Base-by-base conservation (phyloP, 1,140 invertebrate genomes). In the Campoletis sonorensis region DNA sequence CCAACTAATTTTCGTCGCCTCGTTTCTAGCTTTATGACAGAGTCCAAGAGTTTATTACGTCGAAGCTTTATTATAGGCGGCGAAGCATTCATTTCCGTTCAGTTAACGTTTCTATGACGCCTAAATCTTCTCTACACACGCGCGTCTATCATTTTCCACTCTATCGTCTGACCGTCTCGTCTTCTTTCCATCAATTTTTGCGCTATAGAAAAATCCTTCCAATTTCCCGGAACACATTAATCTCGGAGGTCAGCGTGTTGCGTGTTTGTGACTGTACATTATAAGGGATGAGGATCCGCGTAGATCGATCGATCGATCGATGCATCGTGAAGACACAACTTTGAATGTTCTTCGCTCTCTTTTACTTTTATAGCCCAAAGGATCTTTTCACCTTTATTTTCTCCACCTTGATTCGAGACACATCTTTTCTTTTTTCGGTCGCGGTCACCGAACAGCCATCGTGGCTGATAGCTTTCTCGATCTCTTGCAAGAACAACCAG, bases 141-240 rank as follows among this genome's bases (percentile, higher is more conserved):
- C n/a, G n/a, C 18, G 51, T 54, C 49, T 51, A 51, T 13, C 11
- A 51, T 51, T 51, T 51, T 51, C 49, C 49, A 51, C 18, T 21
- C 16, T 54, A n/a, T 54, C 51, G 51, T n/a, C 16, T 54, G 0
- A 7, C 51, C 1, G 18, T n/a, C 51, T 54, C 16, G 51, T 54
- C 51, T 54, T 54, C 51, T 54, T 54, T 54, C 51, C 51, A 54
- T 54, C 51, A n/a, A 54, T 8, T 45, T 54, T 21, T 21, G 16
- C n/a, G 16, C 18, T 54, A 54, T 54, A 54, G 4, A 54, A 54
- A 30, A 40, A 71, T 71, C 68, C 33, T 71, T 71, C 30, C 68
- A 40, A 71, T 71, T 71, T 71, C 68, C 68, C 23, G 18, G 4
- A 15, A 21, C 16, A 54, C 68, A 40, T 71, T 71, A 71, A 71